Base-by-base conservation (phyloP, 2,888 invertebrate genomes). In the Euplexia lucipara region DNA sequence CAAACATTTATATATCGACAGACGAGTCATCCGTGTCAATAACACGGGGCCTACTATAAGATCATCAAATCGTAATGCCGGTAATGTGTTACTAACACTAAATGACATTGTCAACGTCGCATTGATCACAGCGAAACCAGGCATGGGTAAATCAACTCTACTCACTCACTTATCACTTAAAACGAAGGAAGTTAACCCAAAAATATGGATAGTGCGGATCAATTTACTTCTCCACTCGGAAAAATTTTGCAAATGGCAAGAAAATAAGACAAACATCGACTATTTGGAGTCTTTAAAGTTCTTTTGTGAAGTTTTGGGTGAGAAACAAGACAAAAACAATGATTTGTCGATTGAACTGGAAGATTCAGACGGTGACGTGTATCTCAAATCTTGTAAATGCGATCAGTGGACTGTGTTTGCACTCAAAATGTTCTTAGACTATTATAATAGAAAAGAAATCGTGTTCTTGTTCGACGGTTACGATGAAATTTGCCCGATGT, bases 61-160 rank as follows among this genome's bases (percentile, higher is more conserved):
- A 26, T 5, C 26, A 26, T 26, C 26, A 42, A 5, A 10, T 10
- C 1, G n/a, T 1, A 7, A 1, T 30, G 9, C 1, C 2, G 42
- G 42, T 14, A 20, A 3, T 16, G 41, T 51, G 16, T 3, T 75
- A 16, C 6, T 18, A 18, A 59, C 70, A 30, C 60, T 78, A 22
- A 32, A 57, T 14, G 70, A 69, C 47, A 35, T 71, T 30, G 18
- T n/a, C 0, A 18, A 74, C 0, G 32, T 47, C 1, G 61, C 58
- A 22, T 35, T 78, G 2, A 18, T 78, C 22, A 65, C 69, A 16
- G 78, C 78, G 3, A 59, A 48, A 37, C 75, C 79, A 0, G 82
- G 82, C 0, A 82, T 79, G 82, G 81, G 81, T 0, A 81, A 81
- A 39, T 78, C 81, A 20, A 79, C 69, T 22, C 26, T 81, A 8